Evolutionary conservation across 2,797 vertebrate genomes (phyloP).

Genomic region (Siniperca obscura): DNA sequence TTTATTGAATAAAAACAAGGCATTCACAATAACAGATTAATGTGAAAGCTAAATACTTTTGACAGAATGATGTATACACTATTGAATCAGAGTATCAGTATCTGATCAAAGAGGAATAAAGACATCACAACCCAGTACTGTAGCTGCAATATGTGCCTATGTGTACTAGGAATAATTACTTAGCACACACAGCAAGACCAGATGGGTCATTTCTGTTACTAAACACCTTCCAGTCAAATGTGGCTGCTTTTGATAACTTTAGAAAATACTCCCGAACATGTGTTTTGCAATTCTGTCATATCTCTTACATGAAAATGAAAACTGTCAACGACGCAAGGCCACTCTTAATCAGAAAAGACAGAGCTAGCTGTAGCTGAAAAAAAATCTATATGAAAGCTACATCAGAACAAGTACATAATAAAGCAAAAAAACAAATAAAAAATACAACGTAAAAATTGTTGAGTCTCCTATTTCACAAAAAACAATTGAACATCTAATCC

Average conservation of each 20-base stretch:
- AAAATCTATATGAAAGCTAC: background rate
- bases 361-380: background rate
- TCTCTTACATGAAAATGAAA: slow-evolving; percentile 19
- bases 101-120: slow-evolving; percentile 36
- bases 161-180: slow-evolving; percentile 28
- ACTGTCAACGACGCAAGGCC: background rate
- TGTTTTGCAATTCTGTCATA: background rate
- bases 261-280: background rate
- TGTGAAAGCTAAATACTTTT: slow-evolving; percentile 21
- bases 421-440: background rate
- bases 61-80: slow-evolving; percentile 35
- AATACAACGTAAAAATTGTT: background rate
- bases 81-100: slow-evolving; percentile 16
- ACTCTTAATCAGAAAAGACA: slow-evolving; percentile 11
- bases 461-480: background rate
- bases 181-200: slow-evolving; percentile 32
- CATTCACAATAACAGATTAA: slow-evolving; percentile 28
- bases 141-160: slow-evolving; percentile 9
- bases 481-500: background rate
- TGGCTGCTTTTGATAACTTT: slow-evolving; percentile 27
- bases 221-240: slow-evolving; percentile 24
- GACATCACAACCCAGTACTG: slow-evolving; percentile 4
- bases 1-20: slow-evolving; percentile 49
- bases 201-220: slow-evolving; percentile 38
- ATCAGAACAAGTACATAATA: background rate